phyloP scores from a whole-genome alignment of 2,888 invertebrate genomes.

The Lasioglossum villosulum region DNA sequence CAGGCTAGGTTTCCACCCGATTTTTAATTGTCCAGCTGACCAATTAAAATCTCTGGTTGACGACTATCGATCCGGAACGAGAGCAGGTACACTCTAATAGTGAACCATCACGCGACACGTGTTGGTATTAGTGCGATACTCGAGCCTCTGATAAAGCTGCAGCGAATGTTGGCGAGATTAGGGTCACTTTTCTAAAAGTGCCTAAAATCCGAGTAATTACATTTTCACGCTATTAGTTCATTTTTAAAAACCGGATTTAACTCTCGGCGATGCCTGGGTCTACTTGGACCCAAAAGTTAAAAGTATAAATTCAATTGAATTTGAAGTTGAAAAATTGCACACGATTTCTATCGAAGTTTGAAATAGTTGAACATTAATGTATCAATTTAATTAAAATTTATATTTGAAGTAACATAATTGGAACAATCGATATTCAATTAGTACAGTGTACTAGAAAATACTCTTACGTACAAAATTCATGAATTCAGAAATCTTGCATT shows the following conservation, averaged over 20 bases:
- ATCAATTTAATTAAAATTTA: no score
- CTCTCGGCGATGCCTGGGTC: neutral
- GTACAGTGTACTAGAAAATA: neutral
- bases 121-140: neutral
- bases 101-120: constrained; percentile 5
- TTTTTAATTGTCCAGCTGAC: constrained; percentile 10
- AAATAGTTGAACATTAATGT: no score
- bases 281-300: neutral
- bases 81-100: neutral
- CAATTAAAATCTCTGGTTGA: constrained; percentile 13
- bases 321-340: no score
- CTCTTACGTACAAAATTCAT: neutral
- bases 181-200: neutral
- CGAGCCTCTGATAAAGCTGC: neutral
- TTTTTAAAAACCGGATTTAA: neutral
- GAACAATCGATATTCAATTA: no score
- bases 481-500: no score
- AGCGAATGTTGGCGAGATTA: neutral
- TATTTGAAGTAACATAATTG: no score
- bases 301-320: no score
- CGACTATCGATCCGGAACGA: constrained; percentile 7
- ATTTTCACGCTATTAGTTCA: neutral
- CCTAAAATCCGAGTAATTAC: neutral
- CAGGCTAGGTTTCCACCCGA: neutral
- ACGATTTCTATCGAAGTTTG: no score